Percentiles rank a stretch among this genome's conserved stretches.
Evolutionary conservation across 1,140 invertebrate genomes (phyloP).

Genomic region (Xylocopa sonorina): DNA sequence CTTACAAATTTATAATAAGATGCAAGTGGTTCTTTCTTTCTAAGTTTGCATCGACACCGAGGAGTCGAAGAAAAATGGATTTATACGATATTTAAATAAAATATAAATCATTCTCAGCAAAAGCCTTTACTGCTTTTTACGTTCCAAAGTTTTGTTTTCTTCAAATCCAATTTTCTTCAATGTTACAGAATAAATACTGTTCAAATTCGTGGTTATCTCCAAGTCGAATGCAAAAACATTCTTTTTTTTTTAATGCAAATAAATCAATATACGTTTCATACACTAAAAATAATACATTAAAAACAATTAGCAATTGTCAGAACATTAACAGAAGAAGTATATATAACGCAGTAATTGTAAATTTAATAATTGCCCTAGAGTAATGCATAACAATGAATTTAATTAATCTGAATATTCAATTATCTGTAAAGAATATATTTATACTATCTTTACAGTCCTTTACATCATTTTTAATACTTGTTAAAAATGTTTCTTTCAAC

Average conservation of each 20-base stretch:
- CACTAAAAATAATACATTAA: no score
- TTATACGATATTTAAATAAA: no score
- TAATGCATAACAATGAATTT: no score
- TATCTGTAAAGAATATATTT: background rate
- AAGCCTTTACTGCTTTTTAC: background rate
- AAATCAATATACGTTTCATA: no score
- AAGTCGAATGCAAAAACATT: background rate
- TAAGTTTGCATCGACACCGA: background rate
- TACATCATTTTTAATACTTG: background rate
- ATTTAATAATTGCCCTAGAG: no score
- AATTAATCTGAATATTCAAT: background rate
- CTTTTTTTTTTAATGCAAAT: no score
- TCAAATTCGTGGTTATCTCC: no score
- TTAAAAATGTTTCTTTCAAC: background rate
- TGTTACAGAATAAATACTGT: background rate
- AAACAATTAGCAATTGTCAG: no score
- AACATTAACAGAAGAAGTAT: no score
- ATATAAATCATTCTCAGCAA: no score
- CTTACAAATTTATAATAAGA: background rate
- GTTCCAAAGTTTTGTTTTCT: background rate
- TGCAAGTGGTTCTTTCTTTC: background rate
- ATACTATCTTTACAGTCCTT: background rate
- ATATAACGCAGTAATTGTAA: background rate
- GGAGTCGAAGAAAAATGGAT: constrained; percentile 8
- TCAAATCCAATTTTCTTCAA: background rate